Evolutionary conservation across 2,797 vertebrate species (phyloP), one percentile per base, ranked within the genome.

Genomic region (Silurus aristotelis): DNA sequence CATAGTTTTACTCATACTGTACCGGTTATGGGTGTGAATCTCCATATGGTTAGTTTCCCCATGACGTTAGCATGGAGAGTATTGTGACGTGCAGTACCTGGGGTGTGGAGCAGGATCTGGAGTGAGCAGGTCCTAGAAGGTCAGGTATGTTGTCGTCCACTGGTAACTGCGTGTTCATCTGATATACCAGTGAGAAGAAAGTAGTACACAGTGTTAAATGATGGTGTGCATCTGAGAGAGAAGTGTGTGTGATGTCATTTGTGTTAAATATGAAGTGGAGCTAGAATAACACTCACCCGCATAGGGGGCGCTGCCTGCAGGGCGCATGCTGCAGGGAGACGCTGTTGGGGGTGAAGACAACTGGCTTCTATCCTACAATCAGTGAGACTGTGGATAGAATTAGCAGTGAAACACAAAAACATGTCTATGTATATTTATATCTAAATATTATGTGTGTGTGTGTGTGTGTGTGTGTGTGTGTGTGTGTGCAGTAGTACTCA

Each of bases 61-160:
- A 73, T 73, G 12, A 73, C 1, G 14, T 52, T 15, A 15, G 71
- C 22, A 55, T 55, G 27, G 6, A 76, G 25, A 58, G 10, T 58
- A 5, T 20, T 58, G 27, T 31, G 0, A 13, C 27, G 5, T 77
- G 55, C 19, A 72, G 43, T 88, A 89, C 89, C 93, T 96, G 96
- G 85, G 94, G 94, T 92, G 96, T 94, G 89, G 95, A 93, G 76
- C 95, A 95, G 0, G 95, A 93, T 83, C 96, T 95, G 89, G 84
- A 95, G 92, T 95, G 94, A 88, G 95, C 93, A 12, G 95, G 95
- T n/a, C 94, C 94, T 91, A 95, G 95, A 92, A 96, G 95, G 80
- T 95, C 96, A 94, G 95, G 94, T 92, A 96, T 95, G 92, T 92
- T 95, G 92, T 95, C 94, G 91, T 95, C 96, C 94, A 96, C 94